A percentile compares a stretch with the other conserved stretches of the same genome.
Conservation (phyloP, 2,888 invertebrate genomes). For the Spodoptera exigua region DNA sequence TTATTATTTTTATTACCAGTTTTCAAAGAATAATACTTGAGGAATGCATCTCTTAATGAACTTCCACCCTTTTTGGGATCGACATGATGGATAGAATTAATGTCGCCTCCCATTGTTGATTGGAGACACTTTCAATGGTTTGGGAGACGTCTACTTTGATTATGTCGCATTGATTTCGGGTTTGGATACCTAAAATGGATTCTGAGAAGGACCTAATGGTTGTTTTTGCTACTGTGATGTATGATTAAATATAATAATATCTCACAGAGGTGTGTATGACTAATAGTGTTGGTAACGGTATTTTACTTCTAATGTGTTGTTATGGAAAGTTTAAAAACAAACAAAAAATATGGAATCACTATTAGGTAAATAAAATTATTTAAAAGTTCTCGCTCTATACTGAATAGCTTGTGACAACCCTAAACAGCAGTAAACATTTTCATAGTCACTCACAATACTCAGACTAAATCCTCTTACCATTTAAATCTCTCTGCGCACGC, state of each 20-base stretch:
- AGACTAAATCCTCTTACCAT: slow-evolving; percentile 80
- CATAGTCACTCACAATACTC: slow-evolving; percentile 76
- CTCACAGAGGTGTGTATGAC: slow-evolving; percentile 36
- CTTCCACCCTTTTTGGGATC: slow-evolving; percentile 87
- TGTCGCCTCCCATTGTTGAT: slow-evolving; percentile 87
- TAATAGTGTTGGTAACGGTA: slow-evolving; percentile 49
- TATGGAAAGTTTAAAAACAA: background rate
- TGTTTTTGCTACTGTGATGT: slow-evolving; percentile 62
- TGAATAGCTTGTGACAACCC: slow-evolving; percentile 58
- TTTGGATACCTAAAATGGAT: slow-evolving; percentile 67
- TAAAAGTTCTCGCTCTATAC: background rate
- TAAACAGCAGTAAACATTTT: slow-evolving; percentile 73
- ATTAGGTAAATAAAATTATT: background rate
- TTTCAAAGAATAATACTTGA: slow-evolving; percentile 89
- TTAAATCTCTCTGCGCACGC: slow-evolving; percentile 75
- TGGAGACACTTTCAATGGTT: slow-evolving; percentile 84
- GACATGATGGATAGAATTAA: slow-evolving; percentile 89
- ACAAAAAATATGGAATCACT: background rate
- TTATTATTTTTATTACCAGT: slow-evolving; percentile 89
- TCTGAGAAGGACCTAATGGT: slow-evolving; percentile 67
- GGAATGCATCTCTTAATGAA: slow-evolving; percentile 89
- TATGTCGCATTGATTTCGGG: slow-evolving; percentile 75
- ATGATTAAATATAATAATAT: slow-evolving; percentile 56
- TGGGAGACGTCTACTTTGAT: slow-evolving; percentile 74
- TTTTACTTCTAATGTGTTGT: slow-evolving; percentile 29